Evolutionary conservation across 1,140 invertebrate genomes (phyloP).

Genomic region (Phthorimaea operculella): DNA sequence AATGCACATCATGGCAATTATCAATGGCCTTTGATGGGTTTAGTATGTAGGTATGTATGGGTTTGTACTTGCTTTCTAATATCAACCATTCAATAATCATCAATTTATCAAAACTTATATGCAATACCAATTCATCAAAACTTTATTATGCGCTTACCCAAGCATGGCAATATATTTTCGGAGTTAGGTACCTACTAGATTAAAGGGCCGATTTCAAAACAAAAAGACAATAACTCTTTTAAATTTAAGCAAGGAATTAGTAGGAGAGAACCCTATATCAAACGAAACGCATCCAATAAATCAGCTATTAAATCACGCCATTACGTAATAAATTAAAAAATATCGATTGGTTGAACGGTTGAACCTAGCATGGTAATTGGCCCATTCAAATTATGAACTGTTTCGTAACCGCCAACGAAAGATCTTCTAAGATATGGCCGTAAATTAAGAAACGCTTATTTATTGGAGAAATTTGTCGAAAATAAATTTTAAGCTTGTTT

Average conservation of each 20-base stretch:
- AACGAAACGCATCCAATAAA: constrained; percentile 10
- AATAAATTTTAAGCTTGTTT: background rate
- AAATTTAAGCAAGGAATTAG: background rate
- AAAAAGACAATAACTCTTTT: background rate
- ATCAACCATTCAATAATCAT: too few species aligned
- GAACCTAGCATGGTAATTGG: constrained; percentile 13
- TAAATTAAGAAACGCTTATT: background rate
- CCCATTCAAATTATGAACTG: constrained; percentile 18
- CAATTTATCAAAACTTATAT: too few species aligned
- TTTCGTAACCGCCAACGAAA: constrained; percentile 19
- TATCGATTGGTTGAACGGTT: constrained; percentile 12
- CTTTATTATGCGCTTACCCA: too few species aligned
- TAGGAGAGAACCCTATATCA: background rate
- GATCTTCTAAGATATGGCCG: constrained; percentile 16
- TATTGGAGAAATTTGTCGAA: background rate
- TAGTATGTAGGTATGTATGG: too few species aligned
- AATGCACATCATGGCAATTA: too few species aligned
- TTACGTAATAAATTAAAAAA: constrained; percentile 23
- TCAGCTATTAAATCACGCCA: constrained; percentile 20
- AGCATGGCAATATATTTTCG: too few species aligned
- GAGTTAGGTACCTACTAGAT: too few species aligned
- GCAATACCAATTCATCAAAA: too few species aligned
- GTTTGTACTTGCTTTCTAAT: too few species aligned
- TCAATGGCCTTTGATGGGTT: too few species aligned
- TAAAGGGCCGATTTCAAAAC: background rate